phyloP scores from a whole-genome alignment of 2,113 vertebrate genomes.

The Leucopsar rothschildi region DNA sequence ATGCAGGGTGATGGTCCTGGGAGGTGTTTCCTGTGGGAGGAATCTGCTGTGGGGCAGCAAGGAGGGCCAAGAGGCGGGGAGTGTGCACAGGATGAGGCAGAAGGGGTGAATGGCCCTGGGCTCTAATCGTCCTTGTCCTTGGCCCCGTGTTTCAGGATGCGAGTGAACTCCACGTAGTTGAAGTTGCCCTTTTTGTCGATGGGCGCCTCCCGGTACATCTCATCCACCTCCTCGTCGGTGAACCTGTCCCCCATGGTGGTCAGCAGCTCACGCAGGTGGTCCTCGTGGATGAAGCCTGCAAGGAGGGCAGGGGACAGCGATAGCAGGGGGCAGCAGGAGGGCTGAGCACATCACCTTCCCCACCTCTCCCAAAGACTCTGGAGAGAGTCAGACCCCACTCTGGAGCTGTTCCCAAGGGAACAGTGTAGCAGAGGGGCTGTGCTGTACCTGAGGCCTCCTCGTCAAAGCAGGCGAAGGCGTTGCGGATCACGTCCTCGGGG shows the following conservation, averaged over 20 bases:
- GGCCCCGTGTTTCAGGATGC: constrained; percentile 96
- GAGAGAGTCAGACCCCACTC: neutral
- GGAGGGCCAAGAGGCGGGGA: neutral
- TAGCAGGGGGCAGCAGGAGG: neutral
- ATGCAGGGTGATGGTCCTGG: neutral
- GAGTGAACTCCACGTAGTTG: constrained; percentile 98
- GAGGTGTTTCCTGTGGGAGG: neutral
- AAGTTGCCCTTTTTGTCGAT: constrained; percentile 99
- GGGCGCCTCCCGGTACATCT: constrained; percentile 96
- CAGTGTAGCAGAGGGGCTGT: rapidly evolving
- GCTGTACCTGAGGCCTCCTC: constrained; percentile 90
- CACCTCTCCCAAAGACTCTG: rapidly evolving
- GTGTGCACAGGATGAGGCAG: neutral
- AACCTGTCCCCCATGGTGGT: constrained; percentile 99
- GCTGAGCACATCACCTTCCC: neutral
- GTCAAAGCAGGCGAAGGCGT: constrained; percentile 96
- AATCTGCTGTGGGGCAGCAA: neutral
- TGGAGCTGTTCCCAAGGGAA: neutral
- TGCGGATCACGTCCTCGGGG: constrained; percentile 96
- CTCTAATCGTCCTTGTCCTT: constrained; percentile 82
- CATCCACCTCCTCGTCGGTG: constrained; percentile 96
- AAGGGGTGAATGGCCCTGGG: neutral
- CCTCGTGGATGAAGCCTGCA: constrained; percentile 91
- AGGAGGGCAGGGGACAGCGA: rapidly evolving
- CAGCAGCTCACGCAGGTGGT: constrained; percentile 94